A percentile compares a stretch with the other conserved stretches of the same genome.
Evolutionary conservation across 1,140 invertebrate species (phyloP).

Genomic region (Drosophila equinoxialis): DNA sequence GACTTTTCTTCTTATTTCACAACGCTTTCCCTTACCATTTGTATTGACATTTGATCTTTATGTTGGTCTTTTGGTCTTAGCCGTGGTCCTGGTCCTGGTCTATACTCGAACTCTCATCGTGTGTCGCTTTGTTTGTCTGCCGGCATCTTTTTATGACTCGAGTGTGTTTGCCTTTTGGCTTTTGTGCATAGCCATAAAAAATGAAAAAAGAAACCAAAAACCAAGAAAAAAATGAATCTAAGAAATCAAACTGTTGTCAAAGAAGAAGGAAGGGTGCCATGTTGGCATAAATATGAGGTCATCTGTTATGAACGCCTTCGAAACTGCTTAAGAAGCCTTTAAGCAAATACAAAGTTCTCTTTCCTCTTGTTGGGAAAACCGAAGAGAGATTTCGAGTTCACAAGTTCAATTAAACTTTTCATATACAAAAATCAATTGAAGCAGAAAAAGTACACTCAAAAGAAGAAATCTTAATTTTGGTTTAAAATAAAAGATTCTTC

Average conservation of each 20-base stretch:
- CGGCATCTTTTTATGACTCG: conserved; percentile 80
- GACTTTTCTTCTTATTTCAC: not conserved
- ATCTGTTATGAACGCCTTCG: conserved; percentile 71
- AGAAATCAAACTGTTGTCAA: conserved; percentile 62
- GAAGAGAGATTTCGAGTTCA: conserved; percentile 21
- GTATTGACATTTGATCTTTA: conserved; percentile 81
- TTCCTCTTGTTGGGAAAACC: not conserved
- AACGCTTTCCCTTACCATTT: conserved; percentile 7
- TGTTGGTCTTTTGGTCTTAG: conserved; percentile 52
- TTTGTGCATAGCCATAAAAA: conserved; percentile 70
- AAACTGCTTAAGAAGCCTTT: conserved; percentile 61
- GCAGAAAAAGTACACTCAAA: not conserved
- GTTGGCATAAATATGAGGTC: conserved; percentile 71
- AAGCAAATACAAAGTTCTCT: conserved; percentile 57
- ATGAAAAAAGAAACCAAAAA: conserved; percentile 32
- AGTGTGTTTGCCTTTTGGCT: conserved; percentile 80
- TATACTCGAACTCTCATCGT: conserved; percentile 24
- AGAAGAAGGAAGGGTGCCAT: not conserved
- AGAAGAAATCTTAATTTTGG: no score
- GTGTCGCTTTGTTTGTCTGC: conserved; percentile 79
- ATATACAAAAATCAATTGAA: conserved; percentile 6
- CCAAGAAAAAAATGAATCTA: conserved; percentile 50
- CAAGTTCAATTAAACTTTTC: conserved; percentile 39
- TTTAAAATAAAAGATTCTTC: no score
- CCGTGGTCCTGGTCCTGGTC: conserved; percentile 15